A percentile compares a stretch with the other conserved stretches of the same genome.
Conservation (phyloP, 2,888 invertebrate species). For the Cataglyphis livida region DNA sequence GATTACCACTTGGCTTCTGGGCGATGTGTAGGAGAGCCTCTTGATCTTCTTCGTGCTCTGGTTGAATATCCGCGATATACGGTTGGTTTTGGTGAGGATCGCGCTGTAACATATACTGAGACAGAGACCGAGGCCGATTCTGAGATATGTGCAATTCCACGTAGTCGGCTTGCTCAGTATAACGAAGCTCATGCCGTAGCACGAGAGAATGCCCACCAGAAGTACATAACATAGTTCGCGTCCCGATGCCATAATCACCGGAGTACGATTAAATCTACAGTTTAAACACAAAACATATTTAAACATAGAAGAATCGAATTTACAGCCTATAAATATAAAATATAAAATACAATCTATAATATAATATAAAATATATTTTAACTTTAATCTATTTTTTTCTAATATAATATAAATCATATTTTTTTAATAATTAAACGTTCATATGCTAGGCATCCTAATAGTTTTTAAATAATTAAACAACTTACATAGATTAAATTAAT, state of each 20-base stretch:
- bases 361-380: background rate
- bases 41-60: constrained; percentile 89
- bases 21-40: constrained; percentile 91
- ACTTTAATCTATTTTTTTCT: background rate
- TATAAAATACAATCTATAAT: too few relatives aligned
- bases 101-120: constrained; percentile 92
- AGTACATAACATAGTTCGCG: constrained; percentile 92
- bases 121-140: constrained; percentile 90
- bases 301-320: background rate
- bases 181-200: constrained; percentile 91
- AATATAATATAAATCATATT: background rate
- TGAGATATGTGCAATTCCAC: constrained; percentile 89
- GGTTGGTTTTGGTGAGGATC: constrained; percentile 92
- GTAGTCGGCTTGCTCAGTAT: constrained; percentile 90
- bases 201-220: constrained; percentile 89
- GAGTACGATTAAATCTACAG: constrained; percentile 87
- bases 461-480: background rate
- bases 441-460: too few relatives aligned
- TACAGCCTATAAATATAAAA: too few relatives aligned
- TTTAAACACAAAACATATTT: background rate
- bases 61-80: constrained; percentile 88
- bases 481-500: background rate
- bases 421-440: background rate
- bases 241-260: constrained; percentile 92
- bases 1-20: constrained; percentile 91